phyloP scores from a whole-genome alignment of 2,888 invertebrate genomes.

The Dusona sp. region DNA sequence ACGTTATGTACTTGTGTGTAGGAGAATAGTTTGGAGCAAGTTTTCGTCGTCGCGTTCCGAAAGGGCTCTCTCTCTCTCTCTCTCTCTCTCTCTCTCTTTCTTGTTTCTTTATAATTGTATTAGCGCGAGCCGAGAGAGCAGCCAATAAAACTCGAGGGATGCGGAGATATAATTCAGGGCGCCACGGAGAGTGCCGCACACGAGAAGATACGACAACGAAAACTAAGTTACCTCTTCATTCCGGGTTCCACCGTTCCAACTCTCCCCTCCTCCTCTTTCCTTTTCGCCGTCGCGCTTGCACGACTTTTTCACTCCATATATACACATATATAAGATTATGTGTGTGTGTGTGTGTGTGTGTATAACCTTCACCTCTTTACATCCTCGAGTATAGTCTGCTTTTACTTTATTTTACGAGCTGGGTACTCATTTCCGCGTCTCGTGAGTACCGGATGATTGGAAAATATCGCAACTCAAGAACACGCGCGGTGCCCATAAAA shows the following conservation, averaged over 20 bases:
- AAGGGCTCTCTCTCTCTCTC: background rate
- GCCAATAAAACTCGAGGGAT: conserved; percentile 67
- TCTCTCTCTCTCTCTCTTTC: conserved; percentile 15
- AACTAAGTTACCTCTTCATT: conserved; percentile 70
- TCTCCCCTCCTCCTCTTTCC: conserved; percentile 22
- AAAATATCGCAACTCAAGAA: conserved; percentile 51
- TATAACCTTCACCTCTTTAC: conserved; percentile 31
- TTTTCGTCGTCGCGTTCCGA: conserved; percentile 42
- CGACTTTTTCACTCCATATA: conserved; percentile 38
- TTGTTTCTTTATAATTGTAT: conserved; percentile 69
- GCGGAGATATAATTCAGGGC: conserved; percentile 59
- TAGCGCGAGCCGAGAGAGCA: conserved; percentile 55
- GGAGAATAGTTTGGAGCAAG: conserved; percentile 30
- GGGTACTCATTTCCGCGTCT: conserved; percentile 33
- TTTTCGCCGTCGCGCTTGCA: conserved; percentile 7
- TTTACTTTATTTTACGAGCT: conserved; percentile 54
- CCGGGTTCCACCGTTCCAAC: conserved; percentile 51
- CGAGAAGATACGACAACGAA: conserved; percentile 60
- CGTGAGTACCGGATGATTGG: conserved; percentile 59
- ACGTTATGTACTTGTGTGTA: conserved; percentile 17
- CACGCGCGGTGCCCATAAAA: conserved; percentile 1
- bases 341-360: background rate
- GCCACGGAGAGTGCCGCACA: conserved; percentile 52
- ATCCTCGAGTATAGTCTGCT: conserved; percentile 40
- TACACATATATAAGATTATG: background rate